These are phyloP conservation scores for Hirtodrosophila histrioides DNA, from an alignment of 2,888 invertebrate genomes.

Conservation along the genomic window DNA sequence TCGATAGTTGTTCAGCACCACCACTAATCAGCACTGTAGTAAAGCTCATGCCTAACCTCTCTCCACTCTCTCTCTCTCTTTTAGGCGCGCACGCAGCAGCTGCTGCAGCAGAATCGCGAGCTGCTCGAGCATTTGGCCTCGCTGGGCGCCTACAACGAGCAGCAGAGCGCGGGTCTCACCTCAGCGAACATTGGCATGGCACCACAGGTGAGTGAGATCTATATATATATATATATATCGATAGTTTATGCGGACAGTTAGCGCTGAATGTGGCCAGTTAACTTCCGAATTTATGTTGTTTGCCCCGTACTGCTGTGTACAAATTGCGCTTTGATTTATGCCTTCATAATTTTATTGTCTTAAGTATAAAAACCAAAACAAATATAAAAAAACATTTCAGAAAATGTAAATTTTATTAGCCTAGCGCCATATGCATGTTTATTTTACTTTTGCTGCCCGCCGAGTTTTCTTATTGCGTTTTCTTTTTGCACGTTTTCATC, in stretches of 20 bases:
- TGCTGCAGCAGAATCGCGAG: conserved; percentile 97
- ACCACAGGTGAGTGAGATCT: conserved; percentile 87
- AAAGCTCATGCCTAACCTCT: background rate
- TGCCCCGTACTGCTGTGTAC: conserved; percentile 53
- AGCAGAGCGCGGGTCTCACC: conserved; percentile 88
- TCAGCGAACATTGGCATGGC: conserved; percentile 86
- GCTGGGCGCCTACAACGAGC: conserved; percentile 94
- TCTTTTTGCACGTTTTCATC: conserved; percentile 53
- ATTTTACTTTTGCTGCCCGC: conserved; percentile 46
- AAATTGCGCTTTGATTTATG: conserved; percentile 58
- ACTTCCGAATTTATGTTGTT: conserved; percentile 51
- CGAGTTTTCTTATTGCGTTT: conserved; percentile 40
- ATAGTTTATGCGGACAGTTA: conserved; percentile 3
- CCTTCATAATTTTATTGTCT: conserved; percentile 52
- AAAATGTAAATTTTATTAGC: conserved; percentile 10
- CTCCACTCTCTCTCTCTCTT: conserved; percentile 40
- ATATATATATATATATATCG: conserved; percentile 2
- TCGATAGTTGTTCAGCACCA: too few relatives aligned
- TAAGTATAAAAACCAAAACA: conserved; percentile 19
- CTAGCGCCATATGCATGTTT: conserved; percentile 48
- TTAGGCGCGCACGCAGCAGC: conserved; percentile 94
- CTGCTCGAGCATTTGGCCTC: conserved; percentile 96
- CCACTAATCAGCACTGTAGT: background rate
- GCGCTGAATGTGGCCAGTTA: conserved; percentile 31
- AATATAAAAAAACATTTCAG: conserved; percentile 6